These are phyloP conservation scores for Philopotamus ludificatus DNA, from an alignment of 1,140 invertebrate genomes.

Conservation along the genomic window DNA sequence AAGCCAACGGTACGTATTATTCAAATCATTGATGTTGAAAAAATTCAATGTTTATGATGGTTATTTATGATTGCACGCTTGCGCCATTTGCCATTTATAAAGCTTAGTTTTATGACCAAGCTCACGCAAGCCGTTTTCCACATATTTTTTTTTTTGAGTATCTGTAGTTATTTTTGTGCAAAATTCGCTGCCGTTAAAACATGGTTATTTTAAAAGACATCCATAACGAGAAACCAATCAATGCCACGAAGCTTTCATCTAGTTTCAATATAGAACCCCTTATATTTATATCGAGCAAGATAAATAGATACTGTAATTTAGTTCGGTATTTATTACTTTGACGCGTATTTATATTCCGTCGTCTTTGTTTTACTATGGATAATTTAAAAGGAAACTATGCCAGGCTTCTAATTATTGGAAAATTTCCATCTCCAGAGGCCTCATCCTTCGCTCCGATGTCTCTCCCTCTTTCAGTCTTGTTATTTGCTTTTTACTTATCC, in stretches of 20 bases:
- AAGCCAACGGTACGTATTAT: neutral
- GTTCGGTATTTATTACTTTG: neutral
- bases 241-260: neutral
- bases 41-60: neutral
- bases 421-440: neutral
- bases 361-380: neutral
- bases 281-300: neutral
- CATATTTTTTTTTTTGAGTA: neutral
- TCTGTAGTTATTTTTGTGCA: neutral
- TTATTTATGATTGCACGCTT: neutral
- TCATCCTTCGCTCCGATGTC: too few relatives aligned
- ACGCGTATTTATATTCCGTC: neutral
- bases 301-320: too few relatives aligned
- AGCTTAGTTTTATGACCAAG: neutral
- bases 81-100: neutral
- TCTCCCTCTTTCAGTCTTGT: neutral
- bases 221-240: neutral
- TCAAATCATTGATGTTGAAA: neutral
- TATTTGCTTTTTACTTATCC: neutral
- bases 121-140: neutral
- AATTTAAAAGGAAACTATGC: neutral
- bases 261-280: neutral
- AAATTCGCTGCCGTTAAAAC: neutral
- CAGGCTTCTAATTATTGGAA: neutral
- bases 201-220: neutral